These are phyloP conservation scores for Euzetes globulus DNA, from an alignment of 2,888 invertebrate species.

Conservation along the genomic window DNA sequence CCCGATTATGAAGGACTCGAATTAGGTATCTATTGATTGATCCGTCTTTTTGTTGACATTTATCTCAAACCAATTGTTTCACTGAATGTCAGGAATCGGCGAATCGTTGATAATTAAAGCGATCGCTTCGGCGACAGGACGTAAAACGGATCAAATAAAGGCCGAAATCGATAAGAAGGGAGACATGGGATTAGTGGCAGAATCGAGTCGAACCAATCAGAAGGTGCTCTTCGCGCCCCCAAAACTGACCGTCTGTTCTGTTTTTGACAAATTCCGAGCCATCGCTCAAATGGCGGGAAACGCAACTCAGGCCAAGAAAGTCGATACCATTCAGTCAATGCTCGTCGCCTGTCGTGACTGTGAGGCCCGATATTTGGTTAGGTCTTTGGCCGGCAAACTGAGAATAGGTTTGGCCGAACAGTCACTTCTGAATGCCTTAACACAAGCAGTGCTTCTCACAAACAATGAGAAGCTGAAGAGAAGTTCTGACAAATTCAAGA, in stretches of 20 bases:
- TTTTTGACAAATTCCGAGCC: constrained; percentile 74
- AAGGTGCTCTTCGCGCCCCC: constrained; percentile 78
- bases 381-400: constrained; percentile 85
- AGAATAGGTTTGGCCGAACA: constrained; percentile 95
- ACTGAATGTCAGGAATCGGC: constrained; percentile 53
- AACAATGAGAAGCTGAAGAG: constrained; percentile 38
- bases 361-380: constrained; percentile 80
- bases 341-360: constrained; percentile 81
- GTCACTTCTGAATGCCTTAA: constrained; percentile 82
- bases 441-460: constrained; percentile 64
- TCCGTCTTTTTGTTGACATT: background rate
- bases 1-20: constrained; percentile 92
- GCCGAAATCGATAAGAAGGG: constrained; percentile 63
- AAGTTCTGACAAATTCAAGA: constrained; percentile 64
- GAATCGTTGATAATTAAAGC: constrained; percentile 91
- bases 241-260: constrained; percentile 62
- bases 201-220: constrained; percentile 60
- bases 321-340: constrained; percentile 79
- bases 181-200: constrained; percentile 84
- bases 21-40: constrained; percentile 56
- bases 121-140: constrained; percentile 78
- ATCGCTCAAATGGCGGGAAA: constrained; percentile 78
- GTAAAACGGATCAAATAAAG: constrained; percentile 73
- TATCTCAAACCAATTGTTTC: background rate
- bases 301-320: constrained; percentile 62